Evolutionary conservation across 2,888 invertebrate genomes (phyloP).

Genomic region (Nowickia ferox): DNA sequence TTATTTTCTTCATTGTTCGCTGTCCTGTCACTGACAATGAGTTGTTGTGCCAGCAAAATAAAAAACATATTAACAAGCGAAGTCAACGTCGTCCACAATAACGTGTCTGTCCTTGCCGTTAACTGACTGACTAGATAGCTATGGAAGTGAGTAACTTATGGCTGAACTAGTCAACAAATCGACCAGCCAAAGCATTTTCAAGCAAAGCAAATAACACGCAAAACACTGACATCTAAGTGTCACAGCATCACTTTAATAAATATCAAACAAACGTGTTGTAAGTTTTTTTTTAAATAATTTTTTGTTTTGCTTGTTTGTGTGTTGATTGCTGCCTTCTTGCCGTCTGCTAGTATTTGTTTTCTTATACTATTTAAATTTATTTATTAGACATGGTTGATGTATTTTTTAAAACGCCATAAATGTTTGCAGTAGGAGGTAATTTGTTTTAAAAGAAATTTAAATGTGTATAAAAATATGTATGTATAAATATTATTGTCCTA

Average conservation of each 20-base stretch:
- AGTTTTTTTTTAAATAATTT: background rate
- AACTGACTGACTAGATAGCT: slow-evolving; percentile 21
- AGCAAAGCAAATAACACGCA: slow-evolving; percentile 59
- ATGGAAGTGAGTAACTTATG: slow-evolving; percentile 37
- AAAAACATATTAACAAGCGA: background rate
- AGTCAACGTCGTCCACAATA: slow-evolving; percentile 31
- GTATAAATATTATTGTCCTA: background rate
- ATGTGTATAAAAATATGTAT: background rate
- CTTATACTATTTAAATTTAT: slow-evolving; percentile 51
- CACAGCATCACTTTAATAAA: slow-evolving; percentile 69
- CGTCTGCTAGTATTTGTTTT: slow-evolving; percentile 10
- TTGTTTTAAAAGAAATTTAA: slow-evolving; percentile 3
- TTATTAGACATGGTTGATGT: slow-evolving; percentile 62
- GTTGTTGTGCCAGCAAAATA: slow-evolving; percentile 42
- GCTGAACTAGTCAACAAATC: slow-evolving; percentile 49
- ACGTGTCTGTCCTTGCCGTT: slow-evolving; percentile 19
- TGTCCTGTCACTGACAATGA: slow-evolving; percentile 65
- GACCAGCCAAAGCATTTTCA: slow-evolving; percentile 34
- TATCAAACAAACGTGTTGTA: slow-evolving; percentile 48
- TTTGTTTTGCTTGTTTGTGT: slow-evolving; percentile 3
- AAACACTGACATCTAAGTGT: slow-evolving; percentile 65
- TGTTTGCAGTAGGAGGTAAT: slow-evolving; percentile 28
- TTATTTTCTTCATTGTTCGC: slow-evolving; percentile 10
- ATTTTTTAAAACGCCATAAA: slow-evolving; percentile 58
- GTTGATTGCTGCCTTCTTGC: slow-evolving; percentile 1